Percentiles rank a stretch among this genome's conserved stretches.
Conservation (phyloP, 2,888 invertebrate species). For the Mimumesa dahlbomi region DNA sequence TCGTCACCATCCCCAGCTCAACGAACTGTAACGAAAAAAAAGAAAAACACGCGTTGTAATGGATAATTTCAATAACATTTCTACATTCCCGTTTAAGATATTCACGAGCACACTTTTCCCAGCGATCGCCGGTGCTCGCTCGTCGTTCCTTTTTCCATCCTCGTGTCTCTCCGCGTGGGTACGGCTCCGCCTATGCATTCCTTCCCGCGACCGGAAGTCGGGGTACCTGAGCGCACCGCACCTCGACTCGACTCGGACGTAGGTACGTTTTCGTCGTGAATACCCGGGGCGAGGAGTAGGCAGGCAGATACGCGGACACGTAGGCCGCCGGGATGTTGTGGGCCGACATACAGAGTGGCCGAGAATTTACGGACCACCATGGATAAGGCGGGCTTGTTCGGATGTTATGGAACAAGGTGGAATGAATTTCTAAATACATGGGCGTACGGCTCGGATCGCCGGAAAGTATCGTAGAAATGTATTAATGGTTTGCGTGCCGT, state of each 20-base stretch:
- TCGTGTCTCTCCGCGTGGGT: slow-evolving; percentile 58
- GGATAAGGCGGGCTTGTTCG: too few relatives aligned
- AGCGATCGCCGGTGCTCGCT: background rate
- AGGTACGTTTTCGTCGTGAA: slow-evolving; percentile 54
- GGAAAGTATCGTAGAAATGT: too few relatives aligned
- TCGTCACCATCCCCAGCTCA: slow-evolving; percentile 95
- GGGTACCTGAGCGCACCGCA: slow-evolving; percentile 55
- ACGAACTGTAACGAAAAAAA: slow-evolving; percentile 96
- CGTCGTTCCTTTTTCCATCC: slow-evolving; percentile 22
- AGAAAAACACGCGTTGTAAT: too few relatives aligned
- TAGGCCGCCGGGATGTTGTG: slow-evolving; percentile 43
- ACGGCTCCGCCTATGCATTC: slow-evolving; percentile 62
- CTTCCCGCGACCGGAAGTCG: slow-evolving; percentile 63
- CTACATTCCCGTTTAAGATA: background rate
- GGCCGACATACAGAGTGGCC: slow-evolving; percentile 35
- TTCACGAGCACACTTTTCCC: background rate
- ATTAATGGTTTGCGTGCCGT: too few relatives aligned
- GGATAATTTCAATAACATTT: too few relatives aligned
- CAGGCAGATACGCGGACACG: slow-evolving; percentile 45
- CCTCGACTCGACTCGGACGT: slow-evolving; percentile 53
- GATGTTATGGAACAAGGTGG: background rate
- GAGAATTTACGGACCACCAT: slow-evolving; percentile 3
- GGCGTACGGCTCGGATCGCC: too few relatives aligned
- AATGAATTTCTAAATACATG: background rate
- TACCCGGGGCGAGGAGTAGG: slow-evolving; percentile 56